Conservation (phyloP, 2,797 vertebrate species). For the Euphonia xanthogaster region DNA sequence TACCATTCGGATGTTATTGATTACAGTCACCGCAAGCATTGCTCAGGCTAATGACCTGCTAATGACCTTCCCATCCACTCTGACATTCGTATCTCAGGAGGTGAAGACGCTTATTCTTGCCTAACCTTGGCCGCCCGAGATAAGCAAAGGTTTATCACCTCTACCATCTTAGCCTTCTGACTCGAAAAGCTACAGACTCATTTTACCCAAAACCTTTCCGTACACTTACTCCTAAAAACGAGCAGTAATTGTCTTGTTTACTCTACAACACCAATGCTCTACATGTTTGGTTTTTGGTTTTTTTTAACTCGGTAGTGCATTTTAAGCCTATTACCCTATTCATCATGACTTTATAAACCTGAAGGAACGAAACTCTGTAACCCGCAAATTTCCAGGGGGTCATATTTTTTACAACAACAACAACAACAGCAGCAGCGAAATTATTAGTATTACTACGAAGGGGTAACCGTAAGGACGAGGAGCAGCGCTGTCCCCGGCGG, state of each 20-base stretch:
- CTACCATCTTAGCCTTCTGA: not conserved
- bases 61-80: not conserved
- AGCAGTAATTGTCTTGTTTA: not conserved
- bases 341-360: not conserved
- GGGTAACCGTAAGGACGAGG: not conserved
- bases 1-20: not conserved
- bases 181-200: not conserved
- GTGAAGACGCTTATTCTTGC: not conserved
- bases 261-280: not conserved
- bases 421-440: not conserved
- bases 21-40: not conserved
- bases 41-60: not conserved
- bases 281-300: too few species aligned
- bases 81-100: not conserved
- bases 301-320: not conserved
- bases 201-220: not conserved
- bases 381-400: not conserved
- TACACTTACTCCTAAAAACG: not conserved
- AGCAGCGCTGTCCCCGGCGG: not conserved
- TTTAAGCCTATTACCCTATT: not conserved
- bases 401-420: not conserved
- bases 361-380: not conserved
- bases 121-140: not conserved
- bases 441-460: not conserved
- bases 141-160: not conserved